Evolutionary conservation across 2,888 invertebrate species (phyloP).

Genomic region (Cepaea hortensis): DNA sequence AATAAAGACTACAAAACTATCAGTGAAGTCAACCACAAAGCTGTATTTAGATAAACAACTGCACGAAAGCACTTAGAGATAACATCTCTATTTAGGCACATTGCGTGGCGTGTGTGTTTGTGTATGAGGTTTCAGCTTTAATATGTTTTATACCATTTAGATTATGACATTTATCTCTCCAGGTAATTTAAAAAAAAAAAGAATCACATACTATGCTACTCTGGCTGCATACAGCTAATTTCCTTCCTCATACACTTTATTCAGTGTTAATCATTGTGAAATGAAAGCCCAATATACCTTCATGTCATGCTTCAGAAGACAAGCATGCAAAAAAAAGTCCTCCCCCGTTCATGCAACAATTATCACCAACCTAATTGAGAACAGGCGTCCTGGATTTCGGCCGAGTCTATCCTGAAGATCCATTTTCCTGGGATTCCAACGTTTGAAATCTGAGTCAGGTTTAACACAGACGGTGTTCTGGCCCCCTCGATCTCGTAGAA

Average conservation of each 20-base stretch:
- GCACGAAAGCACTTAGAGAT: too few relatives aligned
- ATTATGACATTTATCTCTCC: too few relatives aligned
- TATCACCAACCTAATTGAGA: conserved; percentile 52
- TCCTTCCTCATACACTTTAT: neutral
- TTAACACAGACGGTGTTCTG: conserved; percentile 60
- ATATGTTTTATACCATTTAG: too few relatives aligned
- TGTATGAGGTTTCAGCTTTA: too few relatives aligned
- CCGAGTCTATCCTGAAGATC: conserved; percentile 64
- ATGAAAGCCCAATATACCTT: neutral
- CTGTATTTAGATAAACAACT: too few relatives aligned
- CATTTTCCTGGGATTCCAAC: conserved; percentile 62
- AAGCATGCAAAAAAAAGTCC: neutral
- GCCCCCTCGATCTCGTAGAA: conserved; percentile 63
- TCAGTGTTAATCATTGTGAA: neutral
- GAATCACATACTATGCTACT: neutral
- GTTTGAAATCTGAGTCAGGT: conserved; percentile 62
- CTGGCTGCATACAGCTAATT: neutral
- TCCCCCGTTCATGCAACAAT: neutral
- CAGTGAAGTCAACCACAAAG: too few relatives aligned
- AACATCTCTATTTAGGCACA: too few relatives aligned
- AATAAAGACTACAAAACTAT: too few relatives aligned
- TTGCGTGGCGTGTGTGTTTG: too few relatives aligned
- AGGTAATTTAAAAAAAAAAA: too few relatives aligned
- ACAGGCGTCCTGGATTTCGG: conserved; percentile 58
- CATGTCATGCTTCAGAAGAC: neutral